A percentile compares a stretch with the other conserved stretches of the same genome.
Evolutionary conservation across 2,888 invertebrate genomes (phyloP).

Genomic region (Nomada lathburiana): DNA sequence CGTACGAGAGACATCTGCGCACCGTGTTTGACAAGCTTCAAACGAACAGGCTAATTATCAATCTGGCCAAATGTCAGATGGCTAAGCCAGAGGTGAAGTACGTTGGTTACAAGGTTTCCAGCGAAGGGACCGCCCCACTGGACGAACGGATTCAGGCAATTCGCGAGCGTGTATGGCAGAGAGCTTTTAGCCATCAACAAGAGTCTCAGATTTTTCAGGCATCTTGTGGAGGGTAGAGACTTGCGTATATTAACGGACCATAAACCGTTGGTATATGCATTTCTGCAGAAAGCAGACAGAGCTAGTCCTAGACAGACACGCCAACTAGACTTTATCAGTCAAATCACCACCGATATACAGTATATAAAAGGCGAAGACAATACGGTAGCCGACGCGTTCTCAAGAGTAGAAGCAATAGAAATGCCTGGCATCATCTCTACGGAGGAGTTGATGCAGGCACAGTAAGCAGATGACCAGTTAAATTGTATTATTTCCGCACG

Average conservation of each 20-base stretch:
- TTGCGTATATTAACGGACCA: background rate
- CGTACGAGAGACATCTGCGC: too few species aligned
- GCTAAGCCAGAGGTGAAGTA: background rate
- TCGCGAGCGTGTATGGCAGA: too few species aligned
- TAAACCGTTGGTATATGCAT: background rate
- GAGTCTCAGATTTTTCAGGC: too few species aligned
- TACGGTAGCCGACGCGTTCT: conserved; percentile 69
- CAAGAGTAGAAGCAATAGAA: conserved; percentile 56
- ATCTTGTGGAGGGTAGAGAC: background rate
- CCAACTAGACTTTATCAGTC: conserved; percentile 54
- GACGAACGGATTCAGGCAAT: conserved; percentile 34
- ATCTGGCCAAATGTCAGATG: background rate
- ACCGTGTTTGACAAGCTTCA: background rate
- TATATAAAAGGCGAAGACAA: conserved; percentile 56
- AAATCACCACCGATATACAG: conserved; percentile 44
- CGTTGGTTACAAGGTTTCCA: background rate
- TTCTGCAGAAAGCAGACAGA: background rate
- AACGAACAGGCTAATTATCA: background rate
- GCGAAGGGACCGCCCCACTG: background rate
- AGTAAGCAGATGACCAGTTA: conserved; percentile 45
- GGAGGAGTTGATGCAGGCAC: conserved; percentile 34
- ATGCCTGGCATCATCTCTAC: conserved; percentile 39
- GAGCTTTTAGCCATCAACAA: too few species aligned
- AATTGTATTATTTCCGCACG: background rate
- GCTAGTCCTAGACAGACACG: conserved; percentile 49